Conservation (phyloP, 1,140 invertebrate species). For the Solenopsis fugax region DNA sequence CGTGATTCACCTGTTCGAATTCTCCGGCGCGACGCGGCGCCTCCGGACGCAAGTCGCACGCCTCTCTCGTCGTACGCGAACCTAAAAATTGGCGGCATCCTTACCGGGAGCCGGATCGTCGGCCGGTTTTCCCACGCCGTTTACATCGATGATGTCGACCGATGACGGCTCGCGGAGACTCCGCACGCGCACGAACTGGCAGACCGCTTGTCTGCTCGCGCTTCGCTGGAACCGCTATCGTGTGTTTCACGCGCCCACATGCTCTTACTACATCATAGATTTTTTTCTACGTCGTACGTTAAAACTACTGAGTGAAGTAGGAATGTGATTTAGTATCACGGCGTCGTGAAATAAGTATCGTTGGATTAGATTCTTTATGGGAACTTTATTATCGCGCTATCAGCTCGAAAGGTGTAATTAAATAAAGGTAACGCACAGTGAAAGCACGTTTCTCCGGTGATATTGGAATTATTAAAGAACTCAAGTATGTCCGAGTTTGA, state of each 20-base stretch:
- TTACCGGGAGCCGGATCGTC: constrained; percentile 18
- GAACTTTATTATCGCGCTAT: constrained; percentile 17
- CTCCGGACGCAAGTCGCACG: background rate
- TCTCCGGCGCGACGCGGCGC: background rate
- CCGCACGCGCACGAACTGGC: constrained; percentile 15
- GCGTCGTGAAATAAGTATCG: background rate
- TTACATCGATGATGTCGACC: constrained; percentile 32
- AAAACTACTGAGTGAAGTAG: background rate
- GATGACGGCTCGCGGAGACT: constrained; percentile 43
- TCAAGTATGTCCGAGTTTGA: background rate
- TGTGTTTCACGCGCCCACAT: constrained; percentile 10
- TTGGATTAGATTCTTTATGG: background rate
- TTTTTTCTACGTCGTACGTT: background rate
- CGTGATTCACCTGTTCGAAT: constrained; percentile 62
- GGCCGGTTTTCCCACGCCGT: constrained; percentile 51
- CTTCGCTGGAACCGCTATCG: background rate
- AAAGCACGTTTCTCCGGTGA: constrained; percentile 25
- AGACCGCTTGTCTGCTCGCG: constrained; percentile 10
- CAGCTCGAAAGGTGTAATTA: background rate
- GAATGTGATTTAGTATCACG: constrained; percentile 21
- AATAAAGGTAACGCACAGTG: background rate
- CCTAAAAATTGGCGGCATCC: constrained; percentile 39
- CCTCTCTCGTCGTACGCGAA: constrained; percentile 37
- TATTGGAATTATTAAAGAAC: constrained; percentile 39
- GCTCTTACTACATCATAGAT: constrained; percentile 10